phyloP scores from a whole-genome alignment of 2,113 vertebrate species.

The Dolichotis patagonum region DNA sequence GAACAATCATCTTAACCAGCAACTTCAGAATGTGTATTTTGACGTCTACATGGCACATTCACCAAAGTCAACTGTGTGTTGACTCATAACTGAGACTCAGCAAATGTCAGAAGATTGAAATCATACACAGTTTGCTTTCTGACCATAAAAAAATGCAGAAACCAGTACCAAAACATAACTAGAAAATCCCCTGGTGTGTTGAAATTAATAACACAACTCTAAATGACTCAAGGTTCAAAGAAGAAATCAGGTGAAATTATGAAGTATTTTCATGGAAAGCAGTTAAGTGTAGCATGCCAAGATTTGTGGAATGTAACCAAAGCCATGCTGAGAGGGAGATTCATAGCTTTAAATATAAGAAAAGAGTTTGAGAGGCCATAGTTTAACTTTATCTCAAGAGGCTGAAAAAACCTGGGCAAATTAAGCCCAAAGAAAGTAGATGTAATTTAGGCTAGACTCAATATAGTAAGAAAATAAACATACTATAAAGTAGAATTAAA shows the following conservation, averaged over 20 bases:
- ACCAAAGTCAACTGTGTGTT: background rate
- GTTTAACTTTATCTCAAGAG: background rate
- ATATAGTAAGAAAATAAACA: background rate
- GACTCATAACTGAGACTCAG: background rate
- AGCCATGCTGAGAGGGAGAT: background rate
- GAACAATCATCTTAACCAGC: background rate
- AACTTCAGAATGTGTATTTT: background rate
- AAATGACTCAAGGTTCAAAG: background rate
- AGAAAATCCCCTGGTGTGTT: background rate
- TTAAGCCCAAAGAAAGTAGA: background rate
- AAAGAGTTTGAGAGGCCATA: background rate
- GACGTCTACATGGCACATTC: background rate
- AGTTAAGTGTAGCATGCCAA: background rate
- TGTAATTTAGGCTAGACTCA: background rate
- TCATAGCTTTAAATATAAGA: background rate
- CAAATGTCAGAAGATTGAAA: background rate
- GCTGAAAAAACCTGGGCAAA: background rate
- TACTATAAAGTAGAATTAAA: constrained; percentile 2
- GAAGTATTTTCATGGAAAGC: background rate
- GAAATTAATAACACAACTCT: background rate
- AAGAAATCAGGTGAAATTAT: background rate
- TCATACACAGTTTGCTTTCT: background rate
- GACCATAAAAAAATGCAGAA: background rate
- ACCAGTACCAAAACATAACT: background rate
- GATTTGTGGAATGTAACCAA: background rate